phyloP scores from a whole-genome alignment of 2,888 invertebrate genomes.

The Agriopis marginaria region DNA sequence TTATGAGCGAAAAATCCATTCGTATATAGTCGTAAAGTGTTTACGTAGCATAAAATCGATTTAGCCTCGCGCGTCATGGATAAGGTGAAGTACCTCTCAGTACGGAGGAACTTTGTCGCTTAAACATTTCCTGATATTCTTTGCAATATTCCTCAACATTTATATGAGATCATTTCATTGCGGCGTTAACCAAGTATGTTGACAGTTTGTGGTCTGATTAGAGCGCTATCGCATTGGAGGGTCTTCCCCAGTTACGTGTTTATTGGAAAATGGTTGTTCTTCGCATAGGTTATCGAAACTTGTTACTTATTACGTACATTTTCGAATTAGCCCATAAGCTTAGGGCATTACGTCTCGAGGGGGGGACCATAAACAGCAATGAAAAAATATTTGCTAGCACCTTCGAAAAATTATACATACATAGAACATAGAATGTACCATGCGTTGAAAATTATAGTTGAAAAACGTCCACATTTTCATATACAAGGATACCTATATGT shows the following conservation, averaged over 20 bases:
- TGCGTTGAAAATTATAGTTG: no score
- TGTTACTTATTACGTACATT: no score
- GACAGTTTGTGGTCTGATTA: not conserved
- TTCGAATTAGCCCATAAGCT: no score
- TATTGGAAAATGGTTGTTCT: not conserved
- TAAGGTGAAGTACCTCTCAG: not conserved
- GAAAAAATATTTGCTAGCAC: no score
- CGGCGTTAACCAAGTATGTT: not conserved
- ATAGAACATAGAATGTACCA: no score
- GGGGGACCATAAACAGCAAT: no score
- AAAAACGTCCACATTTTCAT: no score
- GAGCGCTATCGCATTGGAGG: not conserved
- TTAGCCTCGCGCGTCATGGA: slow-evolving; percentile 8
- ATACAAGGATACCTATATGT: no score
- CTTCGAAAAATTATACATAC: no score
- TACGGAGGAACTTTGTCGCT: not conserved
- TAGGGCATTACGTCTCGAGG: no score
- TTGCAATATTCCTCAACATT: not conserved
- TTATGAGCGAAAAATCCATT: slow-evolving; percentile 12
- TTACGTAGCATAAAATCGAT: not conserved
- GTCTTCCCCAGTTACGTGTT: slow-evolving; percentile 11
- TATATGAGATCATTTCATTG: not conserved
- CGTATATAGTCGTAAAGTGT: not conserved
- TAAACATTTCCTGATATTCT: not conserved
- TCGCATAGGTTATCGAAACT: not conserved